A percentile compares a stretch with the other conserved stretches of the same genome.
phyloP scores from a whole-genome alignment of 2,888 invertebrate genomes.

The Poecilobothrus nobilitatus region DNA sequence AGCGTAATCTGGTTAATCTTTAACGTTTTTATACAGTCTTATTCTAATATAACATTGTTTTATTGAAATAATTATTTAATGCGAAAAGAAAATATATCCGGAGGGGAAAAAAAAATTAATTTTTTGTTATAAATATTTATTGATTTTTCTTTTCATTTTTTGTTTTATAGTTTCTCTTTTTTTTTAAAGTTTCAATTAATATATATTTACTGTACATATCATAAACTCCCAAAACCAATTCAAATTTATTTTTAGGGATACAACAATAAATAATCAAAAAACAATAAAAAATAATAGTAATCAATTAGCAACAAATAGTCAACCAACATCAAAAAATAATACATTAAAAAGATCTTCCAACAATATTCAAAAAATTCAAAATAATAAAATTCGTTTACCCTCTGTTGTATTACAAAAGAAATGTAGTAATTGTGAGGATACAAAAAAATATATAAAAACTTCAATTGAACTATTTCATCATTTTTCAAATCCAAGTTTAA shows the following conservation, averaged over 20 bases:
- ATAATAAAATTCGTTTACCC: constrained; percentile 31
- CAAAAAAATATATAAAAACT: constrained; percentile 41
- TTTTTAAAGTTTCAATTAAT: too few species aligned
- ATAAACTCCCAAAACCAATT: too few species aligned
- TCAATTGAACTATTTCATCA: constrained; percentile 42
- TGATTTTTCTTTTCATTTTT: too few species aligned
- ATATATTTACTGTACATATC: too few species aligned
- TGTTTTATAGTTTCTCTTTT: too few species aligned
- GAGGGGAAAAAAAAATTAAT: too few species aligned
- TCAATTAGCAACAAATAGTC: constrained; percentile 14
- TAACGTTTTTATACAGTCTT: too few species aligned
- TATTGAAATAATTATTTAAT: too few species aligned
- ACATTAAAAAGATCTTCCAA: constrained; percentile 13
- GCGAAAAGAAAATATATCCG: too few species aligned
- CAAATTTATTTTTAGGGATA: neutral
- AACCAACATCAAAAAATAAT: constrained; percentile 12
- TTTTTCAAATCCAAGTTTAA: constrained; percentile 43
- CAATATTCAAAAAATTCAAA: constrained; percentile 9
- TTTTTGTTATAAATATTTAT: too few species aligned
- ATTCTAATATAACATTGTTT: too few species aligned
- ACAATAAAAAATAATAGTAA: constrained; percentile 5
- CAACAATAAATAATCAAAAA: constrained; percentile 11
- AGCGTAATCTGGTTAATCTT: too few species aligned
- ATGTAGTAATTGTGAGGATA: constrained; percentile 40
- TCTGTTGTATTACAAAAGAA: constrained; percentile 37